Percentiles rank a stretch among this genome's conserved stretches.
phyloP scores from a whole-genome alignment of 2,888 invertebrate species.

The Dione vanillae region DNA sequence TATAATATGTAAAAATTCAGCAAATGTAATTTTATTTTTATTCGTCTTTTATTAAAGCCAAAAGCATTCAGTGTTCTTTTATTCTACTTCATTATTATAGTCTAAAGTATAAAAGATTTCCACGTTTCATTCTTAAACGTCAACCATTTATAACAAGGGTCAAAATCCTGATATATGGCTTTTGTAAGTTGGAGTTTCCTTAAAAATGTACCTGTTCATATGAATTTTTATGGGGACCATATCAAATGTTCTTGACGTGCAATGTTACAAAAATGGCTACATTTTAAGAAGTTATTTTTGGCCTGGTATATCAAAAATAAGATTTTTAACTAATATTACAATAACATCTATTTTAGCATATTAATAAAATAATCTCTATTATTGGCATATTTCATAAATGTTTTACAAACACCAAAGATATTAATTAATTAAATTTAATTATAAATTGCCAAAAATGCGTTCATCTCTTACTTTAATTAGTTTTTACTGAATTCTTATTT shows the following conservation, averaged over 20 bases:
- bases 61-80: conserved; percentile 1
- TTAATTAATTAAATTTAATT: too few species aligned
- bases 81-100: conserved; percentile 4
- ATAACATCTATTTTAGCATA: too few species aligned
- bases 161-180: conserved; percentile 15
- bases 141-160: conserved; percentile 9
- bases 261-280: background rate
- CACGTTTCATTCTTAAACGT: conserved; percentile 2
- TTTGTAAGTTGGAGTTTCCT: background rate
- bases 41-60: background rate
- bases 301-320: too few species aligned
- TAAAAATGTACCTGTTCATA: conserved; percentile 3
- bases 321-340: too few species aligned
- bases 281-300: too few species aligned
- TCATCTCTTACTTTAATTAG: too few species aligned
- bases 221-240: background rate
- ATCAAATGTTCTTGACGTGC: background rate
- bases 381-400: too few species aligned
- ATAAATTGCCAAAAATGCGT: too few species aligned
- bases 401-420: too few species aligned
- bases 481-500: too few species aligned
- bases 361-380: too few species aligned
- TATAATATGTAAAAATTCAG: background rate
- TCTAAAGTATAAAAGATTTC: conserved; percentile 15
- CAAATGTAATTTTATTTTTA: conserved; percentile 1